phyloP scores from a whole-genome alignment of 2,888 invertebrate genomes.

The Netelia fuscicornis region DNA sequence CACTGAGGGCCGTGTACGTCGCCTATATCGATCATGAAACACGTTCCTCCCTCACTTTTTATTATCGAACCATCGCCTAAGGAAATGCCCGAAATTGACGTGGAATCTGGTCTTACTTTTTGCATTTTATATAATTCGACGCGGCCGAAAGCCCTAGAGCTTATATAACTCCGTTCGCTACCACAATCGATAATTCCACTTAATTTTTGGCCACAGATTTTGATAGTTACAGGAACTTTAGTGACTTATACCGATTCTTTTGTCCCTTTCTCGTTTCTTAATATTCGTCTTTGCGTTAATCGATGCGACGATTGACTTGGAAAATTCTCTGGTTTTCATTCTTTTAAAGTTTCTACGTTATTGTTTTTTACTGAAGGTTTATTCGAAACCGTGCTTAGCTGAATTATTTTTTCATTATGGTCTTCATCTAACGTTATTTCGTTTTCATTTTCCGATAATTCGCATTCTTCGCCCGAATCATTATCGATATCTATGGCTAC shows the following conservation, averaged over 20 bases:
- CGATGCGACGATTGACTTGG: neutral
- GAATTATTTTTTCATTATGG: neutral
- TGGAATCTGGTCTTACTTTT: constrained; percentile 35
- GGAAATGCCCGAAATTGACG: constrained; percentile 25
- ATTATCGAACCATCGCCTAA: constrained; percentile 39
- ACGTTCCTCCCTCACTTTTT: constrained; percentile 35
- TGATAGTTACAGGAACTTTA: constrained; percentile 47
- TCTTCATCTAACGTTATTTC: neutral
- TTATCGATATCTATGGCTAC: neutral
- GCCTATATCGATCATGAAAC: constrained; percentile 45
- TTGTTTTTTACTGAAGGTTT: neutral
- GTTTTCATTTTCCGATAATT: neutral
- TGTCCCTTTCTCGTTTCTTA: constrained; percentile 19
- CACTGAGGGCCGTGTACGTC: constrained; percentile 60
- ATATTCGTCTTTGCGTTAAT: constrained; percentile 9
- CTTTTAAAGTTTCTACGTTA: neutral
- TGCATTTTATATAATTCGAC: constrained; percentile 11
- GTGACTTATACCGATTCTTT: constrained; percentile 38
- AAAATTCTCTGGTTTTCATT: neutral
- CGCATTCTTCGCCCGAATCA: constrained; percentile 5
- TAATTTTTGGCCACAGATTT: constrained; percentile 44
- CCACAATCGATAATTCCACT: constrained; percentile 51
- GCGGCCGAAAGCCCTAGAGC: constrained; percentile 11
- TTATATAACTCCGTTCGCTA: constrained; percentile 36
- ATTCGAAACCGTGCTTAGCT: neutral